Base-by-base conservation (phyloP, 2,113 vertebrate genomes). In the Pontoporia blainvillei region DNA sequence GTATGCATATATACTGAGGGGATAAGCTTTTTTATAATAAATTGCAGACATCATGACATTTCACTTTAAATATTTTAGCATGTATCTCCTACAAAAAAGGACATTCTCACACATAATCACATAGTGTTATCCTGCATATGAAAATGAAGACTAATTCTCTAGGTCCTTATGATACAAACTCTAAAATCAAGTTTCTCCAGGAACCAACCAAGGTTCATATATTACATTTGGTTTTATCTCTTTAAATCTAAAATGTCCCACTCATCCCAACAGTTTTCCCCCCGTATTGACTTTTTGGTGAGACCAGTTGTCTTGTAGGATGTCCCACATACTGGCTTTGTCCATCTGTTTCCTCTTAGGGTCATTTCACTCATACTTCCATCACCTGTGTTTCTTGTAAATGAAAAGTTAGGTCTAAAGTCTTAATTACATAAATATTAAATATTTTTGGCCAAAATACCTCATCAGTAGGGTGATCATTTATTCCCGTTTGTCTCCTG, bases 51-150 rank as follows among this genome's bases (percentile, higher is more conserved):
- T 71, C 59, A n/a, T 90, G 72, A 66, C 31, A 88, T 34, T 75
- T 94, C 9, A 57, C 9, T 57, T 96, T 86, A 96, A 86, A 67
- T 86, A 91, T 76, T 89, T 96, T n/a, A 87, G 34, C 49, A 49
- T 69, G 7, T 75, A 36, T 95, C 29, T 67, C 49, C 88, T 78
- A 73, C n/a, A 88, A 54, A 87, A 87, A 94, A 91, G 29, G 57
- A 88, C 39, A 67, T 34, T 95, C 29, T 88, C n/a, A 29, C 44
- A 57, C 62, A 46, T 62, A n/a, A 44, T 57, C n/a, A 46, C 5
- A 21, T 59, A 27, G 17, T 11, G 49, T 86, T 87, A 79, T 71
- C 46, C 71, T 95, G 62, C 27, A 36, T 90, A 78, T 46, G 69
- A 67, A 95, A 83, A 94, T 78, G n/a, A 78, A 39, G 34, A 93